phyloP scores from a whole-genome alignment of 2,888 invertebrate genomes.

The Nemotelus pantherinus region DNA sequence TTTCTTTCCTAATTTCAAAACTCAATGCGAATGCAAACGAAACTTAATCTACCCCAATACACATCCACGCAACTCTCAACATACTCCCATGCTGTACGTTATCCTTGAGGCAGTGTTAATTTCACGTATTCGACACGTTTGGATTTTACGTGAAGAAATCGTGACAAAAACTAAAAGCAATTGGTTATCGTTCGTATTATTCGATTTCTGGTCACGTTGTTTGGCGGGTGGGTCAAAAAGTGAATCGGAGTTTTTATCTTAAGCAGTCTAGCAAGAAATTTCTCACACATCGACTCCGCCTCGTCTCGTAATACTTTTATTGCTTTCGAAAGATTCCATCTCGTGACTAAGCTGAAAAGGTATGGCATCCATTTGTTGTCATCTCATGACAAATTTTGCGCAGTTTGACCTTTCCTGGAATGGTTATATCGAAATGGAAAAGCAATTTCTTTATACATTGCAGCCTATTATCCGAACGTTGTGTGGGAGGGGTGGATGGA shows the following conservation, averaged over 20 bases:
- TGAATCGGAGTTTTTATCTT: no score
- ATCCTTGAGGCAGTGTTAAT: not conserved
- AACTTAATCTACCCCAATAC: not conserved
- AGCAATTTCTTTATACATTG: no score
- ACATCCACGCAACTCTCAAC: not conserved
- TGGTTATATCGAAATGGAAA: no score
- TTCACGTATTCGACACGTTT: not conserved
- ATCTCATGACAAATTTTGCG: no score
- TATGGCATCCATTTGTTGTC: no score
- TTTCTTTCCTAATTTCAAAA: not conserved
- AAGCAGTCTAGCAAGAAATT: not conserved
- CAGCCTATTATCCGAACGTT: no score
- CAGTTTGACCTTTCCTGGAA: no score
- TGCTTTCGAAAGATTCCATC: not conserved
- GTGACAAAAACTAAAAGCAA: constrained; percentile 11
- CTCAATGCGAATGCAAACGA: not conserved
- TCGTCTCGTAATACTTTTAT: not conserved
- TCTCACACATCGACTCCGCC: not conserved
- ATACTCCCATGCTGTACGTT: not conserved
- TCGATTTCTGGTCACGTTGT: constrained; percentile 21
- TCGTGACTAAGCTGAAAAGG: not conserved
- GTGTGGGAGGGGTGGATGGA: no score
- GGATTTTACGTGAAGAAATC: constrained; percentile 12
- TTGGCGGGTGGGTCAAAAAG: not conserved
- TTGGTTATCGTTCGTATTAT: constrained; percentile 4